These are phyloP conservation scores for Hycleus cichorii DNA, from an alignment of 1,140 invertebrate genomes.

Conservation along the genomic window DNA sequence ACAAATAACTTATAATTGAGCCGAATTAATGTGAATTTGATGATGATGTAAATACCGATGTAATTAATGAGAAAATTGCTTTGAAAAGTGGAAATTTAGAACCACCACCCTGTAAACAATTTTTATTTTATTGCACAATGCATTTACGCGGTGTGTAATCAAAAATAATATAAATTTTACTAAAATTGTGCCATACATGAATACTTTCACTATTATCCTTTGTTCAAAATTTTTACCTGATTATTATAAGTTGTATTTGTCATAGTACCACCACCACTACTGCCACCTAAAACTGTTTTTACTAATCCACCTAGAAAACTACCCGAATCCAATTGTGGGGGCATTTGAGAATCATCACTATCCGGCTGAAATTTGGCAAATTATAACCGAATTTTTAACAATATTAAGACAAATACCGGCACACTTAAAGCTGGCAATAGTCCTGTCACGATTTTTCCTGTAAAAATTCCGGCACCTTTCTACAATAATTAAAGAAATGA, in stretches of 20 bases:
- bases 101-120: neutral
- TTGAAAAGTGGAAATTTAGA: slow-evolving; percentile 22
- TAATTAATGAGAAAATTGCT: slow-evolving; percentile 18
- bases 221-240: no score
- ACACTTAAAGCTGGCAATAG: slow-evolving; percentile 37
- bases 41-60: slow-evolving; percentile 21
- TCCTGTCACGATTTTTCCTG: slow-evolving; percentile 32
- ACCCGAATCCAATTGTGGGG: slow-evolving; percentile 13
- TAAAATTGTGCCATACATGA: no score
- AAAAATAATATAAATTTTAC: no score
- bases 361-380: neutral
- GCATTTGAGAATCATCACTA: neutral
- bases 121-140: no score
- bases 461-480: slow-evolving; percentile 38
- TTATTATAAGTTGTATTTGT: no score
- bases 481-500: slow-evolving; percentile 22
- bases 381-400: neutral
- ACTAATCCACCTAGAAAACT: slow-evolving; percentile 13
- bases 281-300: slow-evolving; percentile 4
- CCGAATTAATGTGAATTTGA: slow-evolving; percentile 1
- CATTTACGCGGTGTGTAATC: no score
- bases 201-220: no score
- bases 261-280: slow-evolving; percentile 1
- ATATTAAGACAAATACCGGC: slow-evolving; percentile 31
- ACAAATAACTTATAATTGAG: neutral